These are phyloP conservation scores for Periparus ater DNA, from an alignment of 2,797 vertebrate species.

Conservation along the genomic window DNA sequence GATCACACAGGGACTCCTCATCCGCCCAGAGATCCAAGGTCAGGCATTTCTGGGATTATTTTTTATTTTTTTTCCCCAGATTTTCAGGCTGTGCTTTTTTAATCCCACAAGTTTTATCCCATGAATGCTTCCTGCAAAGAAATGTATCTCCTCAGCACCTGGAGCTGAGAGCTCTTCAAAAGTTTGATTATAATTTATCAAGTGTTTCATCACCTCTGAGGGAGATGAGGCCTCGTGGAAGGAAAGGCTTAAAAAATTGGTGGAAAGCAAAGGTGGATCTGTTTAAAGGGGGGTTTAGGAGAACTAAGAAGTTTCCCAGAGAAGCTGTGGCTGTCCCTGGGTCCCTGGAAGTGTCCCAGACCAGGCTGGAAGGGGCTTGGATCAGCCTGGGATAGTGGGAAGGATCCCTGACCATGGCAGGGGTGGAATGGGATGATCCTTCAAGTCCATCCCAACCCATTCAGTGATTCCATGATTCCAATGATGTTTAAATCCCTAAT, in stretches of 20 bases:
- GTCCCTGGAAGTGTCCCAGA: not conserved
- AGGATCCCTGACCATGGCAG: not conserved
- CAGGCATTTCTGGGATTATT: not conserved
- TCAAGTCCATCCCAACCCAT: not conserved
- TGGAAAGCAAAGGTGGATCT: not conserved
- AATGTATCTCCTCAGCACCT: not conserved
- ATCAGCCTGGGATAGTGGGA: fast-evolving
- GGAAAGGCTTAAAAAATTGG: not conserved
- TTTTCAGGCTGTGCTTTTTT: not conserved
- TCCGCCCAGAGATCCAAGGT: not conserved
- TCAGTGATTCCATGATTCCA: not conserved
- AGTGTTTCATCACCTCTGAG: not conserved
- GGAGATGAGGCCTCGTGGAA: not conserved
- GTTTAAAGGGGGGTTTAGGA: fast-evolving
- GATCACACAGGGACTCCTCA: not conserved
- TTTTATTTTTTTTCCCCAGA: not conserved
- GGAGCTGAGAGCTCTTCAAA: not conserved
- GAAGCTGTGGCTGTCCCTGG: not conserved
- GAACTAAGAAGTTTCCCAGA: not conserved
- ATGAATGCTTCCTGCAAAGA: not conserved
- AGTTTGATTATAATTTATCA: not conserved
- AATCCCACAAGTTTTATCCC: not conserved
- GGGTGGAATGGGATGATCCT: not conserved
- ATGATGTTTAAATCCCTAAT: not conserved
- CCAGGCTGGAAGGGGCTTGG: not conserved